A percentile compares a stretch with the other conserved stretches of the same genome.
These are phyloP conservation scores for Sinotaia quadrata DNA, from an alignment of 2,888 invertebrate genomes.

Conservation along the genomic window DNA sequence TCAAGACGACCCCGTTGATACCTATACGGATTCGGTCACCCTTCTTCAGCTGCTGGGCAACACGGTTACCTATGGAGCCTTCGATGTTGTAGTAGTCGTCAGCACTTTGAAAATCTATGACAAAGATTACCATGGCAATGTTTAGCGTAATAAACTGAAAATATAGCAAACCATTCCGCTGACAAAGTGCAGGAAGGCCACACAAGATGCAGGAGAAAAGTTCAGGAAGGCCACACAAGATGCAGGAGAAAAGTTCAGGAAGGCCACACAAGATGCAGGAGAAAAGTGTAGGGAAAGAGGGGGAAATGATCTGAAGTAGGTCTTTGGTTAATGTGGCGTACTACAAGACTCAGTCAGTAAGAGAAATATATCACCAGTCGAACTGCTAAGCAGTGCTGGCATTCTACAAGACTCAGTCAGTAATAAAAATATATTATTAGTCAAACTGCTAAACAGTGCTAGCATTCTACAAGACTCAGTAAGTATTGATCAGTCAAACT, in stretches of 20 bases:
- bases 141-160: background rate
- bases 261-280: background rate
- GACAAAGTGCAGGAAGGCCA: background rate
- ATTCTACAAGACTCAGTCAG: too few relatives aligned
- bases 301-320: too few relatives aligned
- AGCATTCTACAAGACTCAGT: too few relatives aligned
- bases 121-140: background rate
- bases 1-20: conserved; percentile 59
- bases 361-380: too few relatives aligned
- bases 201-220: background rate
- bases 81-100: conserved; percentile 63
- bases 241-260: background rate
- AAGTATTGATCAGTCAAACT: too few relatives aligned
- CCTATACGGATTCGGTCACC: conserved; percentile 67
- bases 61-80: conserved; percentile 59
- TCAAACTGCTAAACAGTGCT: too few relatives aligned
- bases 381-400: too few relatives aligned
- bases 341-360: too few relatives aligned
- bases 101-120: conserved; percentile 38
- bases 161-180: background rate
- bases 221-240: background rate
- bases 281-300: background rate
- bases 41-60: conserved; percentile 60
- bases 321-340: too few relatives aligned
- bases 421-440: too few relatives aligned